Evolutionary conservation across 1,140 invertebrate species (phyloP), one percentile per base, ranked within the genome.

Genomic region (Wasmannia auropunctata): DNA sequence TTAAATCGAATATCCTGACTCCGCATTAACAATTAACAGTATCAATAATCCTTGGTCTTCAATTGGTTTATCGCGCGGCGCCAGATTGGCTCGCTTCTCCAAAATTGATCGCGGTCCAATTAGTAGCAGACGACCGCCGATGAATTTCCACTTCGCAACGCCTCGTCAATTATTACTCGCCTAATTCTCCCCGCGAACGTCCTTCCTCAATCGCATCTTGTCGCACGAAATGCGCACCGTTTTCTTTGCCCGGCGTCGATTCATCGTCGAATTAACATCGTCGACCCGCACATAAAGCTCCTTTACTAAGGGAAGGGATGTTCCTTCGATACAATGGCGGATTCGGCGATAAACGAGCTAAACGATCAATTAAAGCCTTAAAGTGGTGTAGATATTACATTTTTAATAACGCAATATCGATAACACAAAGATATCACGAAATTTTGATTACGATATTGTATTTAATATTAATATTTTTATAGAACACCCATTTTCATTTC

Each of bases 161-260:
- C 79, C 79, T 83, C 67, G 79, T 83, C 79, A 74, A 83, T 83
- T 83, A 83, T 83, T 83, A 83, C 67, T 83, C 79, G 79, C 79
- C 51, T 83, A 83, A 83, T 83, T 83, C 54, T 83, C 65, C 79
- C 79, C 67, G 63, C 79, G 49, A 81, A 72, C 79, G 79, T 72
- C 65, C 69, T 72, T 86, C 69, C 34, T 63, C 65, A 74, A 28
- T 74, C 80, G 72, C 80, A 65, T 87, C 79, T 84, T 74, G 67
- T 87, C 56, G 80, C 85, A 84, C 79, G 79, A 86, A 86, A 84
- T 84, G 81, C 81, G 80, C 86, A 85, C 37, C 79, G 46, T 46
- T 86, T 87, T 67, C 83, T 67, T 54, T 67, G 37, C 25, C 8
- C 37, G 79, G 49, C 43, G 46, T 25, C 43, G 76, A 81, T 72